phyloP scores from a whole-genome alignment of 2,797 vertebrate species.

The Squalus acanthias region DNA sequence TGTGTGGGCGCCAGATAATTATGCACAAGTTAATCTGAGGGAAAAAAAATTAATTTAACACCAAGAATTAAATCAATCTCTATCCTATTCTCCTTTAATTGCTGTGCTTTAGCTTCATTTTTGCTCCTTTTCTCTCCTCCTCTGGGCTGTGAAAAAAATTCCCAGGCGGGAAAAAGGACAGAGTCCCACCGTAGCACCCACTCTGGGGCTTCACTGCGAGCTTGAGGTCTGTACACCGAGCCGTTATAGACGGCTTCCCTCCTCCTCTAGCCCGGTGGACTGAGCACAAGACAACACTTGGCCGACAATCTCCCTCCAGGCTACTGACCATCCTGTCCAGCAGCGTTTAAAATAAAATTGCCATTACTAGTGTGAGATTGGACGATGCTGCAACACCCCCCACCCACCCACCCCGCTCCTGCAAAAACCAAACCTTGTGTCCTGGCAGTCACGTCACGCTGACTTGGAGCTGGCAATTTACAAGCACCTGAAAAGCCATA shows the following conservation, averaged over 20 bases:
- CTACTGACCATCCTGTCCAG: background rate
- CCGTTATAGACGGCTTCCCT: too few relatives aligned
- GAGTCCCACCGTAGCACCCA: background rate
- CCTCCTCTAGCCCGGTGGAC: background rate
- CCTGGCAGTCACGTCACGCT: background rate
- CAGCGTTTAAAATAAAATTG: background rate
- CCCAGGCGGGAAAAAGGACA: background rate
- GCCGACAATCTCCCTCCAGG: background rate
- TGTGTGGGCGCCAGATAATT: background rate
- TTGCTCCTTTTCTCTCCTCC: background rate
- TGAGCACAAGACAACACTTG: background rate
- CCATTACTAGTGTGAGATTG: background rate
- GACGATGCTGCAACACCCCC: too few relatives aligned
- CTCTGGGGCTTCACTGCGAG: background rate
- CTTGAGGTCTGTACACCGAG: background rate
- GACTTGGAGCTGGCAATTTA: background rate
- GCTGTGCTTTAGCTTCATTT: background rate
- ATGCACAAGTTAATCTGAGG: background rate
- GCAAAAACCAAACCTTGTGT: background rate
- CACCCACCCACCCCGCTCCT: background rate
- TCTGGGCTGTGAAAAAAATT: background rate
- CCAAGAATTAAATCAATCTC: background rate
- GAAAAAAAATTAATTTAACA: background rate
- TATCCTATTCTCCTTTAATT: background rate
- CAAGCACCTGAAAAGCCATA: background rate